These are phyloP conservation scores for Trigoniulus corallinus DNA, from an alignment of 1,140 invertebrate genomes.

Conservation along the genomic window DNA sequence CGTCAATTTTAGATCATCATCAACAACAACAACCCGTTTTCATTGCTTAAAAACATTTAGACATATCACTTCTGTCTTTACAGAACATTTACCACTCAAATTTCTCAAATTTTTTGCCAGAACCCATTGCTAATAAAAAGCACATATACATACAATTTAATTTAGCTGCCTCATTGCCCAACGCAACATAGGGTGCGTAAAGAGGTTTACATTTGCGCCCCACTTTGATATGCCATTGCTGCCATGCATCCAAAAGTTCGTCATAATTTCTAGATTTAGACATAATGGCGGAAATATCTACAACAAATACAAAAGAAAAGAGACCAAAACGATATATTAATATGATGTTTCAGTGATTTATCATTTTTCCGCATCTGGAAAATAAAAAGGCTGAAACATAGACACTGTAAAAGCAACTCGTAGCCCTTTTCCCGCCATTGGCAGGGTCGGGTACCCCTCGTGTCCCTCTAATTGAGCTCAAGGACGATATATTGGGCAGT, in stretches of 20 bases:
- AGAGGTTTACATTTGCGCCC: conserved; percentile 54
- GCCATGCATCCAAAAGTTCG: conserved; percentile 57
- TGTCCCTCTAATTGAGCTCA: no score
- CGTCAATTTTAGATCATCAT: conserved; percentile 2
- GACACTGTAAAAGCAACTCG: neutral
- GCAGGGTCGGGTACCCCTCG: no score
- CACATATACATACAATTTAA: conserved; percentile 41
- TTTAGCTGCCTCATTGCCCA: conserved; percentile 60
- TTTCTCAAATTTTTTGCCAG: neutral
- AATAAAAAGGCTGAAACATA: neutral
- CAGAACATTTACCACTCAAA: neutral
- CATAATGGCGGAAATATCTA: conserved; percentile 47
- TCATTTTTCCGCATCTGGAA: neutral
- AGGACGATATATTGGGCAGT: neutral
- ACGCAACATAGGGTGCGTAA: conserved; percentile 55
- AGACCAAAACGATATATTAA: conserved; percentile 2
- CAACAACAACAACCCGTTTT: no score
- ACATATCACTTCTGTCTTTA: neutral
- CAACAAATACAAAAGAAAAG: conserved; percentile 11
- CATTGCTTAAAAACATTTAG: neutral
- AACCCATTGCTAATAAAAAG: neutral
- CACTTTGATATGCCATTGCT: conserved; percentile 54
- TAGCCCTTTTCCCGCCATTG: neutral
- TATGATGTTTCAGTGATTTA: neutral
- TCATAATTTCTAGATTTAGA: conserved; percentile 49